Evolutionary conservation across 2,888 invertebrate genomes (phyloP).

Genomic region (Synergus japonicus): DNA sequence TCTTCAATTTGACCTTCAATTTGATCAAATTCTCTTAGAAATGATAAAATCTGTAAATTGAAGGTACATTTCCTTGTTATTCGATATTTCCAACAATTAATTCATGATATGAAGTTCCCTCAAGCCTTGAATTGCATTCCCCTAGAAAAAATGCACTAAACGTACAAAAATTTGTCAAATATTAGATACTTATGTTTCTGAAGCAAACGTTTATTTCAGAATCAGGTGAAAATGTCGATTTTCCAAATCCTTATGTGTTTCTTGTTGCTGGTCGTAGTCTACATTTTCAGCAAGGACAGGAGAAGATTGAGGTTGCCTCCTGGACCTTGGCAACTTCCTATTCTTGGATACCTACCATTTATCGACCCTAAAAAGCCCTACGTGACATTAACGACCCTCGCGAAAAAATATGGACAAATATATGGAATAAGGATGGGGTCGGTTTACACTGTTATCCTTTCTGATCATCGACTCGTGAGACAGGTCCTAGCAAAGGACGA

Average conservation of each 20-base stretch:
- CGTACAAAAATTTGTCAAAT: too few species aligned
- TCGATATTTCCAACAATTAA: background rate
- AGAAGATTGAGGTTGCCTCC: conserved; percentile 82
- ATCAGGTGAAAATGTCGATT: conserved; percentile 60
- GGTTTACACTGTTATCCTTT: conserved; percentile 87
- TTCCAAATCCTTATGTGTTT: conserved; percentile 36
- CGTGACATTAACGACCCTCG: conserved; percentile 83
- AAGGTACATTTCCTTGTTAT: background rate
- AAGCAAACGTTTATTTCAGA: background rate
- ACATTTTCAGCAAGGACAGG: conserved; percentile 69
- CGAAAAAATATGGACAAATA: conserved; percentile 85
- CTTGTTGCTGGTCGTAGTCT: conserved; percentile 21
- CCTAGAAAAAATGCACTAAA: background rate
- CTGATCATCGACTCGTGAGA: conserved; percentile 86
- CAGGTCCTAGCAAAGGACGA: conserved; percentile 86
- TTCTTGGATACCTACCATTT: conserved; percentile 89
- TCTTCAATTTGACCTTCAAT: too few species aligned
- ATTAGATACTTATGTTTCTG: background rate
- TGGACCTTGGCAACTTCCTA: conserved; percentile 88
- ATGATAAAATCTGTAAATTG: background rate
- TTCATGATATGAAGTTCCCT: background rate
- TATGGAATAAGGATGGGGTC: conserved; percentile 87
- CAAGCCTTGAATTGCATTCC: background rate
- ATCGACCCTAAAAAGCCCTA: conserved; percentile 85
- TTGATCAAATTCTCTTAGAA: background rate